Evolutionary conservation across 30 jellyfish, hydroid and myxozoan genomes (phyloP).

Genomic region (Morbakka virulenta): DNA sequence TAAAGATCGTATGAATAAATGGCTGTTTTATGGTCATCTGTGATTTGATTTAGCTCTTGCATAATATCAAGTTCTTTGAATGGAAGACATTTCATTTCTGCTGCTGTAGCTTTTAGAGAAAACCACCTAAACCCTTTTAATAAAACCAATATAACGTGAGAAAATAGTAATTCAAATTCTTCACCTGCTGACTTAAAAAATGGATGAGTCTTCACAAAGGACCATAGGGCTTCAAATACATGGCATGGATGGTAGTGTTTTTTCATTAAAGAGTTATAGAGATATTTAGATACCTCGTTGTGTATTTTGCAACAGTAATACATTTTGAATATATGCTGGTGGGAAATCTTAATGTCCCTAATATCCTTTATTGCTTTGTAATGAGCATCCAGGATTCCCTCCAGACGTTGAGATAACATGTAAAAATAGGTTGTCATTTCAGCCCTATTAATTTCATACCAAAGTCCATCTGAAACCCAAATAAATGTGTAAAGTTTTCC

Average conservation of each 20-base stretch:
- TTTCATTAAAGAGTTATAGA: conserved; percentile 6
- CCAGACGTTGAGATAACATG: not conserved
- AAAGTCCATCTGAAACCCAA: conserved; percentile 46
- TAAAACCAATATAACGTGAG: conserved; percentile 9
- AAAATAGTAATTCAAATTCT: not conserved
- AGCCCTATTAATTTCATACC: conserved; percentile 20
- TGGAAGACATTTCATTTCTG: too few species aligned
- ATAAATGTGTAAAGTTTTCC: conserved; percentile 1
- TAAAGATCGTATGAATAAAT: too few species aligned
- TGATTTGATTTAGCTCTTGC: too few species aligned
- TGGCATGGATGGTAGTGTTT: conserved; percentile 2
- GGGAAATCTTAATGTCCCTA: not conserved
- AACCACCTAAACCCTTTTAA: conserved; percentile 10
- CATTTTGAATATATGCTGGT: not conserved
- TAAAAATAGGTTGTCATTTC: conserved; percentile 6
- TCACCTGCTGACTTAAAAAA: not conserved
- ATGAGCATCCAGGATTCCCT: not conserved
- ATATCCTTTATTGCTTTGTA: not conserved
- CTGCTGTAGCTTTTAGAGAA: not conserved
- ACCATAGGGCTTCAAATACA: not conserved
- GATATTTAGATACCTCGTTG: conserved; percentile 3
- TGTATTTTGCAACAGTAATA: conserved; percentile 19
- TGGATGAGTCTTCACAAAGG: not conserved
- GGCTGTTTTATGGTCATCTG: too few species aligned
- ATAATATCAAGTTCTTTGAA: too few species aligned